A percentile compares a stretch with the other conserved stretches of the same genome.
phyloP scores from a whole-genome alignment of 2,888 invertebrate species.

The Clitarchus hookeri region DNA sequence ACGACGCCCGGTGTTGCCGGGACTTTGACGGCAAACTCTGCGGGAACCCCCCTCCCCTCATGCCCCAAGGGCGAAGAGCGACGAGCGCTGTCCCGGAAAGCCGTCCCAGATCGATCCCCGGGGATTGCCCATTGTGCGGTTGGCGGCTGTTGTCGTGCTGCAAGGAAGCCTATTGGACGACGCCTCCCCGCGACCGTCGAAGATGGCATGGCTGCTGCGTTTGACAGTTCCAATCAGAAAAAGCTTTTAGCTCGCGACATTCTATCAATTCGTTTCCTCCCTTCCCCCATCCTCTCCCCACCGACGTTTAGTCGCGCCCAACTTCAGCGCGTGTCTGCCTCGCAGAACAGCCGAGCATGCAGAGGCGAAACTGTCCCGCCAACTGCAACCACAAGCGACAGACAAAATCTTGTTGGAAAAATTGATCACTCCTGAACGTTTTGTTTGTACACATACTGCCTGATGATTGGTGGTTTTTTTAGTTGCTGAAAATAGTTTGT shows the following conservation, averaged over 20 bases:
- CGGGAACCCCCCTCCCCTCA: no score
- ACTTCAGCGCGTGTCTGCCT: background rate
- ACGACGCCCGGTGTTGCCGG: no score
- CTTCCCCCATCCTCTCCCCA: background rate
- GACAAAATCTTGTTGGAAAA: no score
- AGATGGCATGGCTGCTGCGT: constrained; percentile 20
- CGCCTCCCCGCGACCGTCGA: background rate
- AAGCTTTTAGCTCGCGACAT: constrained; percentile 24
- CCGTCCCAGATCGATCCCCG: background rate
- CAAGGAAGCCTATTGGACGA: constrained; percentile 24
- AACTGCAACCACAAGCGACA: no score
- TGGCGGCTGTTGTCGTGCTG: background rate
- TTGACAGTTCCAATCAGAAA: constrained; percentile 28
- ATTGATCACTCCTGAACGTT: no score
- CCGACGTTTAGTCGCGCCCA: background rate
- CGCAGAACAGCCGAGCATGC: no score
- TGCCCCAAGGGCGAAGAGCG: background rate
- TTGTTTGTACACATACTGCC: no score
- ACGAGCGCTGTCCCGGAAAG: background rate
- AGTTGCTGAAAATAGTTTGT: no score
- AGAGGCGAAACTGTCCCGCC: no score
- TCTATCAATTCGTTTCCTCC: constrained; percentile 25
- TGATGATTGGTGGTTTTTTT: no score
- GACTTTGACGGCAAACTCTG: no score
- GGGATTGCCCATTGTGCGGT: constrained; percentile 24